Evolutionary conservation across 2,797 vertebrate genomes (phyloP).

Genomic region (Dryobates pubescens): DNA sequence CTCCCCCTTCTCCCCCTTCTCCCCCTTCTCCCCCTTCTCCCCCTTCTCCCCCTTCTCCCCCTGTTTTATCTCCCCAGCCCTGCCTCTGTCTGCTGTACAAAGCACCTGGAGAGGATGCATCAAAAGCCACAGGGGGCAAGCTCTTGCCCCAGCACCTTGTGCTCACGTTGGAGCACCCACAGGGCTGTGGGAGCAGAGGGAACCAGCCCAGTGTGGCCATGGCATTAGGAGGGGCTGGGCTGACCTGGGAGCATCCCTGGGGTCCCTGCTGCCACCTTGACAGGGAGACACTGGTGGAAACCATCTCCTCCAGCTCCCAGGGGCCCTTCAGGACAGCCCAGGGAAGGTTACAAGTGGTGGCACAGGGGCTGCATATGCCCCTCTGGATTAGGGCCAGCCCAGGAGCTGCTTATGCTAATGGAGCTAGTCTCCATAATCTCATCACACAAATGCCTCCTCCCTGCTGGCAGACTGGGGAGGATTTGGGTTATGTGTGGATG

Average conservation of each 20-base stretch:
- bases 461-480: background rate
- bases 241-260: background rate
- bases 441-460: conserved; percentile 28
- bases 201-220: rapidly evolving
- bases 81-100: background rate
- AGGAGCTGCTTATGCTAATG: conserved; percentile 46
- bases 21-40: too few relatives aligned
- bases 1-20: too few relatives aligned
- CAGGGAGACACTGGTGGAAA: background rate
- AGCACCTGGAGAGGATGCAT: background rate
- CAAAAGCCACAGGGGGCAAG: background rate
- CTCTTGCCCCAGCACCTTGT: background rate
- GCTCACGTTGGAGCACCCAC: rapidly evolving
- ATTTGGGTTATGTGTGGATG: background rate
- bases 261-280: background rate
- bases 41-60: too few relatives aligned
- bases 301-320: background rate
- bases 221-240: rapidly evolving
- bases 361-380: background rate
- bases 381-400: conserved; percentile 62
- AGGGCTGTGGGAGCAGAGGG: background rate
- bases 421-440: conserved; percentile 56
- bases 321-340: background rate
- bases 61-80: too few relatives aligned
- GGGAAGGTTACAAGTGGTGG: rapidly evolving